Evolutionary conservation across 2,888 invertebrate genomes (phyloP).

Genomic region (Limnephilus auricula): DNA sequence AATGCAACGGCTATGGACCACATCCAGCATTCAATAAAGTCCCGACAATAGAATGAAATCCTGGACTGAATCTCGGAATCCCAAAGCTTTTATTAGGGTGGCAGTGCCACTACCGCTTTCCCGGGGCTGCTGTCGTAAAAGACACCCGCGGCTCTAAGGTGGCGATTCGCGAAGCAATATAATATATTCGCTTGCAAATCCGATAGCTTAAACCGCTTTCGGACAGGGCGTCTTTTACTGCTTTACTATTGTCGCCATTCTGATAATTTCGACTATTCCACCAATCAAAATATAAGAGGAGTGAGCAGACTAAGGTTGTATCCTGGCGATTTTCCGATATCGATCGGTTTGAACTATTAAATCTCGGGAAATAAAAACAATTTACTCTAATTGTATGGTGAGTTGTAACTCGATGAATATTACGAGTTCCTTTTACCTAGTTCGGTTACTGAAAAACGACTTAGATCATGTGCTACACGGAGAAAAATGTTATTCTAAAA

Average conservation of each 20-base stretch:
- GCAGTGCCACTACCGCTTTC: neutral
- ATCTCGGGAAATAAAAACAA: too few relatives aligned
- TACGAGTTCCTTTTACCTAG: too few relatives aligned
- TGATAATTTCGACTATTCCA: too few relatives aligned
- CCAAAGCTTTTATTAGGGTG: neutral
- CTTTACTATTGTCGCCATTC: neutral
- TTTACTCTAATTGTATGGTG: too few relatives aligned
- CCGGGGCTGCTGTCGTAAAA: conserved; percentile 3
- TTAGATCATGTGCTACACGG: too few relatives aligned
- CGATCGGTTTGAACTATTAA: too few relatives aligned
- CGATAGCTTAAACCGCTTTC: neutral
- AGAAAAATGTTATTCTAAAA: too few relatives aligned
- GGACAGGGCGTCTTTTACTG: neutral
- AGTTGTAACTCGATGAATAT: too few relatives aligned
- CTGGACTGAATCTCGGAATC: conserved; percentile 22
- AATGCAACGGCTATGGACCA: neutral
- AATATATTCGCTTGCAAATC: neutral
- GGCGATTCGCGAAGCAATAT: neutral
- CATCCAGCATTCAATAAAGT: conserved; percentile 17
- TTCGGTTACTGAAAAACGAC: too few relatives aligned
- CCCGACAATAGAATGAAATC: conserved; percentile 34
- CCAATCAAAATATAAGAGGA: too few relatives aligned
- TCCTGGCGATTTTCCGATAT: too few relatives aligned
- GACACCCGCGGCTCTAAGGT: conserved; percentile 23
- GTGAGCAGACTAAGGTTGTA: too few relatives aligned